Evolutionary conservation across 2,113 vertebrate species (phyloP), one percentile per base, ranked within the genome.

Genomic region (Pollachius pollachius): DNA sequence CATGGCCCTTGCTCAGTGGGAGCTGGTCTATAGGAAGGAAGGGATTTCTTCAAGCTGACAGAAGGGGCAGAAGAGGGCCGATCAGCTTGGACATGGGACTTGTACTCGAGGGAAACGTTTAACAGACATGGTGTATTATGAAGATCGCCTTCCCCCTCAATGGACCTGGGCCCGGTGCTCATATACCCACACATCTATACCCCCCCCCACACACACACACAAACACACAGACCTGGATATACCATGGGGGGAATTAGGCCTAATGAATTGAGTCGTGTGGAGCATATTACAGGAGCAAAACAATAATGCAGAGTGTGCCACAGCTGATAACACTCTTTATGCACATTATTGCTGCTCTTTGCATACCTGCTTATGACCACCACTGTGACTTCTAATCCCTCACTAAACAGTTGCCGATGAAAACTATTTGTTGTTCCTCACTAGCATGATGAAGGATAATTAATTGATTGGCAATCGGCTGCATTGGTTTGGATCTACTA

Each of bases 231-330:
- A 57, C 54, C 9, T 48, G 41, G 7, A 48, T 48, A 48, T 62
- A 73, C 81, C 82, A 65, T 68, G 52, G 76, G 77, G 86, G 85
- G 81, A 77, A 77, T 84, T 80, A 90, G 77, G 54, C 62, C 70
- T 82, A 85, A 90, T 88, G 80, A 93, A 91, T 84, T 81, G 75
- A 89, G 90, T 88, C 89, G 88, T 83, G 87, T 79, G 87, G 69
- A 71, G 76, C 70, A 82, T 83, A 89, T 92, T 91, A 90, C 71
- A 71, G 74, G 77, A 86, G 86, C 85, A 85, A 91, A 92, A 92
- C 80, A 89, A 90, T 84, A 81, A 67, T 70, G 65, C 80, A 73
- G 85, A 73, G 82, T 5, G 69, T 84, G 90, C 78, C 82, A 81
- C 63, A n/a, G 71, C 77, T 1, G 65, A 76, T 89, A 90, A 85